Base-by-base conservation (phyloP, 2,888 invertebrate species). In the Cynaeus angustus region DNA sequence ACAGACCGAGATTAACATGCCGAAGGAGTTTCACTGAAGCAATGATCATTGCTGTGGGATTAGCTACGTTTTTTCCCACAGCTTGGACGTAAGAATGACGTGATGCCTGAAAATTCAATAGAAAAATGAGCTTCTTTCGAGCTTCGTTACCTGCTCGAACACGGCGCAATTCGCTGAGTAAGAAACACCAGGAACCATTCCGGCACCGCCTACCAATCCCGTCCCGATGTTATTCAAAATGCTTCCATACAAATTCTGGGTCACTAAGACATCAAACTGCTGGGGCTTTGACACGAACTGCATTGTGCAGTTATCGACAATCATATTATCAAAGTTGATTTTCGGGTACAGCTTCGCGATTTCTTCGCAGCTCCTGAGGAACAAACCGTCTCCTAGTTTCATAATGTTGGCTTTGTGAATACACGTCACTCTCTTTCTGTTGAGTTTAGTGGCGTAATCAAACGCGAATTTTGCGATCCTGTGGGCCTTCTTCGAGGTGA, bases 321-420 rank as follows among this genome's bases (percentile, higher is more conserved):
- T 99, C 98, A 99, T 98, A 80, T 92, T 92, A 83, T 97, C 97
- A 86, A 97, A 97, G 81, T 96, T 88, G 80, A 99, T 96, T 82
- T 94, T 94, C 0, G 98, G 97, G 85, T 98, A 98, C 21, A 96
- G 87, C 77, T 94, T 91, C 0, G 97, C 91, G 85, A 95, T 92
- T 90, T 95, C 93, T 83, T 94, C 92, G 83, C 98, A 98, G 67
- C 94, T 94, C 79, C 89, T 91, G 72, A 99, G 86, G 84, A 99
- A 99, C 65, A 99, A 88, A 0, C 99, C 99, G 85, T 99, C 99
- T 12, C 97, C 98, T n/a, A 99, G 89, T 85, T 99, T 99, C 99
- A 99, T 99, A 82, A 99, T 99, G 84, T 99, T 99, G 0, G 99
- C 99, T 86, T 99, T 99, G 87, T 99, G 99, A 6, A 99, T 97